phyloP scores from a whole-genome alignment of 2,888 invertebrate species.

The Chorisops tibialis region DNA sequence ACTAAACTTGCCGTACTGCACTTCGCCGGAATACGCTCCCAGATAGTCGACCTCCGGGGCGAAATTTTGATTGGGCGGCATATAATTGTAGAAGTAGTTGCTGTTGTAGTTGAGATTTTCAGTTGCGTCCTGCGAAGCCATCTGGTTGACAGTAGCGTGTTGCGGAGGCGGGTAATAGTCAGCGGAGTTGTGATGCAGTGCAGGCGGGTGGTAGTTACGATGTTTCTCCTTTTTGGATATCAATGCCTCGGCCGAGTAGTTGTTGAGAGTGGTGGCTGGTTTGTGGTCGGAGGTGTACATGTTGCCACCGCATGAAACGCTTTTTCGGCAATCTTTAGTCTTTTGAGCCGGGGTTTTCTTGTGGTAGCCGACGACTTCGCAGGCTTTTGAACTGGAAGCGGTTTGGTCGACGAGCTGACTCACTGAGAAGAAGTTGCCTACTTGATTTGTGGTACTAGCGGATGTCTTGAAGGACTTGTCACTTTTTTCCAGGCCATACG shows the following conservation, averaged over 20 bases:
- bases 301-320: not conserved
- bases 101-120: conserved; percentile 21
- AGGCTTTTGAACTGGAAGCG: not conserved
- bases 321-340: conserved; percentile 6
- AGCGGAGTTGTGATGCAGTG: conserved; percentile 16
- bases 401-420: conserved; percentile 59
- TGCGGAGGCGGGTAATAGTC: conserved; percentile 16
- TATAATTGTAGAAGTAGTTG: conserved; percentile 36
- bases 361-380: not conserved
- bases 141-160: not conserved
- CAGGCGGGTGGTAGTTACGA: conserved; percentile 3
- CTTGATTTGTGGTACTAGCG: not conserved
- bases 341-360: not conserved
- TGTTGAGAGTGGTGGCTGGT: conserved; percentile 26
- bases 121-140: not conserved
- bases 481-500: conserved; percentile 20
- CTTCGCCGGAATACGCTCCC: conserved; percentile 20
- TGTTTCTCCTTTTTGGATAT: conserved; percentile 36
- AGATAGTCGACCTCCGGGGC: conserved; percentile 34
- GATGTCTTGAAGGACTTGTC: not conserved
- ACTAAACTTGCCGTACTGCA: not conserved
- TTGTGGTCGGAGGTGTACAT: not conserved
- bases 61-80: conserved; percentile 32
- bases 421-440: conserved; percentile 58
- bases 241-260: conserved; percentile 38